Evolutionary conservation across 2,113 vertebrate genomes (phyloP).

Genomic region (Kryptolebias marmoratus): DNA sequence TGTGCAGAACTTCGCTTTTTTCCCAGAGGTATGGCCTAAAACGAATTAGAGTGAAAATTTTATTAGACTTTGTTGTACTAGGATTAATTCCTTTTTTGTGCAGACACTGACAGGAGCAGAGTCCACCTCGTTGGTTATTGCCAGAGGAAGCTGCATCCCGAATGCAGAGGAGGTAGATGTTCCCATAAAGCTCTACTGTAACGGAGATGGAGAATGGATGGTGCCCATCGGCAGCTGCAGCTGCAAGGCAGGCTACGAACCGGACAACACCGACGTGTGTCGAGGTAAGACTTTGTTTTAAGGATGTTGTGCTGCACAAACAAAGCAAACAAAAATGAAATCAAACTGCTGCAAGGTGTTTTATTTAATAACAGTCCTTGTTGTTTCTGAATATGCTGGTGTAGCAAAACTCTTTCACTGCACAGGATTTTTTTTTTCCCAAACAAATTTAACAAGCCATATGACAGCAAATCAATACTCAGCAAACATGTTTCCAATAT

Average conservation of each 20-base stretch:
- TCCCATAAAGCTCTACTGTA: slow-evolving; percentile 97
- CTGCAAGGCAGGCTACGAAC: slow-evolving; percentile 93
- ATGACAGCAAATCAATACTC: slow-evolving; percentile 43
- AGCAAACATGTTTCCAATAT: slow-evolving; percentile 22
- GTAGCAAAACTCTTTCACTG: slow-evolving; percentile 6
- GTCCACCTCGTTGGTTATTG: slow-evolving; percentile 95
- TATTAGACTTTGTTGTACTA: not conserved
- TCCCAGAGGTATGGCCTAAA: slow-evolving; percentile 82
- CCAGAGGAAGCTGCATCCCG: slow-evolving; percentile 91
- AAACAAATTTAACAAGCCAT: slow-evolving; percentile 12
- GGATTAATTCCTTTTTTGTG: not conserved
- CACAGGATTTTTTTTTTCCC: slow-evolving; percentile 22
- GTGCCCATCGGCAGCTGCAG: slow-evolving; percentile 97
- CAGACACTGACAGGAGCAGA: slow-evolving; percentile 95
- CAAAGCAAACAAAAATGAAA: slow-evolving; percentile 7
- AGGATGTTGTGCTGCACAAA: slow-evolving; percentile 3
- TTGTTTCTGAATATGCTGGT: slow-evolving; percentile 16
- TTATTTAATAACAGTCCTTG: not conserved
- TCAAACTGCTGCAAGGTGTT: not conserved
- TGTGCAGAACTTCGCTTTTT: slow-evolving; percentile 95
- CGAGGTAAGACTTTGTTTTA: slow-evolving; percentile 83
- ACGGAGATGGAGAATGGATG: slow-evolving; percentile 98
- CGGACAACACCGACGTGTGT: slow-evolving; percentile 90
- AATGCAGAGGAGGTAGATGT: slow-evolving; percentile 95
- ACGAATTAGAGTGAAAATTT: not conserved